phyloP scores from a whole-genome alignment of 2,888 invertebrate genomes.

The Drosophila meridiana region DNA sequence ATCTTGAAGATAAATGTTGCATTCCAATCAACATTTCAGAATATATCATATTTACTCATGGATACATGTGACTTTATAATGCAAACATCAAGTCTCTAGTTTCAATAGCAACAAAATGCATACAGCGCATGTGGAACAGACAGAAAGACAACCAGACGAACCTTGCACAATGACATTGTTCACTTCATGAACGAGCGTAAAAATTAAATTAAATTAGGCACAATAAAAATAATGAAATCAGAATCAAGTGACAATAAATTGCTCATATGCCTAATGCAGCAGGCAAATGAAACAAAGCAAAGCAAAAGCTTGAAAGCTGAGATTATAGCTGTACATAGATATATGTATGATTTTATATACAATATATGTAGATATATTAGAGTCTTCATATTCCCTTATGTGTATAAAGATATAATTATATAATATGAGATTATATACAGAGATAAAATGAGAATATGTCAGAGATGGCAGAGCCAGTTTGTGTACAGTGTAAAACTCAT shows the following conservation, averaged over 20 bases:
- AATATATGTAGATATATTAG: neutral
- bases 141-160: neutral
- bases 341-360: neutral
- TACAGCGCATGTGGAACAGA: neutral
- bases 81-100: neutral
- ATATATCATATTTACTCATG: neutral
- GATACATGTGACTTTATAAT: no score
- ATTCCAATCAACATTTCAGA: no score
- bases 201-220: slow-evolving; percentile 2
- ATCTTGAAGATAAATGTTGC: no score
- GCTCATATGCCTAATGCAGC: neutral
- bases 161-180: neutral
- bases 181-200: slow-evolving; percentile 3
- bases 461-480: neutral
- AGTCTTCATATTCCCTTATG: neutral
- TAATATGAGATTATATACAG: neutral
- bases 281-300: neutral
- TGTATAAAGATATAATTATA: neutral
- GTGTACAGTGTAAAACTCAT: neutral
- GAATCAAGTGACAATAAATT: neutral
- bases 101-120: neutral
- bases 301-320: neutral
- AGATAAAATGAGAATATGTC: no score
- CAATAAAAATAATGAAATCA: slow-evolving; percentile 8
- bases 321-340: neutral